Evolutionary conservation across 2,888 invertebrate species (phyloP).

Genomic region (Himalopsyche anomala): DNA sequence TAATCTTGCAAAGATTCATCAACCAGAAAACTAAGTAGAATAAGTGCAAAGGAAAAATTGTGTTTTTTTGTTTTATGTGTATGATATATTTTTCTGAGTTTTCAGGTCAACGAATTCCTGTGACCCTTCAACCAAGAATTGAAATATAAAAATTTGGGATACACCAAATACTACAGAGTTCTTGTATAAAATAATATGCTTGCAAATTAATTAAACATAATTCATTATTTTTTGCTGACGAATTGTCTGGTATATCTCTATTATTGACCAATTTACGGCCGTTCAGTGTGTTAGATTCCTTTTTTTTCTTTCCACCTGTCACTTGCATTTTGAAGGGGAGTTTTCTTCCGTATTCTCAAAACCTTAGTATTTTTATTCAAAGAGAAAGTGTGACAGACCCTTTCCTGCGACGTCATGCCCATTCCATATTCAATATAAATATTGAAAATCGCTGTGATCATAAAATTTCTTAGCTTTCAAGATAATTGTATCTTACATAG

Average conservation of each 20-base stretch:
- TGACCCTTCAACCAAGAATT: too few species aligned
- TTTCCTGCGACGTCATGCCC: conserved; percentile 9
- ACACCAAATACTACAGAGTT: too few species aligned
- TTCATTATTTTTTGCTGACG: neutral
- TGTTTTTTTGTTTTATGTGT: too few species aligned
- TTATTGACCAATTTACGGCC: conserved; percentile 61
- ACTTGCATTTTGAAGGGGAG: conserved; percentile 54
- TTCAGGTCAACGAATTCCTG: too few species aligned
- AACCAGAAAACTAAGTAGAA: too few species aligned
- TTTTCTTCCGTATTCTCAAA: neutral
- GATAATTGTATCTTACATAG: neutral
- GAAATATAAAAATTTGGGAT: too few species aligned
- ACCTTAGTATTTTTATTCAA: neutral
- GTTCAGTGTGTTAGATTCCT: neutral
- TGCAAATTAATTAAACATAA: too few species aligned
- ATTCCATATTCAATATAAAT: neutral
- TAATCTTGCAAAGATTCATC: too few species aligned
- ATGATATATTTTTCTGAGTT: too few species aligned
- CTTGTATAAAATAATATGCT: too few species aligned
- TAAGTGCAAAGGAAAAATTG: too few species aligned
- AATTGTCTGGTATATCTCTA: neutral
- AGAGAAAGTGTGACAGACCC: neutral
- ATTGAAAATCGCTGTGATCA: neutral
- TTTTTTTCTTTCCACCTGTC: conserved; percentile 51
- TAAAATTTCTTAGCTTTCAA: neutral